Percentiles rank a stretch among this genome's conserved stretches.
Evolutionary conservation across 64 coral and sea anemone species (phyloP).

Genomic region (Trachythela sp.): DNA sequence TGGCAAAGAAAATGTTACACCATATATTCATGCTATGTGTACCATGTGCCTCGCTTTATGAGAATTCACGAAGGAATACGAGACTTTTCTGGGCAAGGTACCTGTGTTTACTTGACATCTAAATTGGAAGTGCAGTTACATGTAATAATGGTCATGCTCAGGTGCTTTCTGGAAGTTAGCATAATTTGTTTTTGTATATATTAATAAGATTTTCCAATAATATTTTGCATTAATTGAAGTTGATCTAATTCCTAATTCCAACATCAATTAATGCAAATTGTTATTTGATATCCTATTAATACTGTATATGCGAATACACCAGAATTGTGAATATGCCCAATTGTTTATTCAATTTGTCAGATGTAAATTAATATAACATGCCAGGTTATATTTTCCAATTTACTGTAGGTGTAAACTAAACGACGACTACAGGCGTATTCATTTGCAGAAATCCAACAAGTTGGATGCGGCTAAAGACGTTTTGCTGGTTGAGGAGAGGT

Average conservation of each 20-base stretch:
- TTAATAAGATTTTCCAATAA: not conserved
- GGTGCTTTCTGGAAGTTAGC: not conserved
- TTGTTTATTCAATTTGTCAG: not conserved
- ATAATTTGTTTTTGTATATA: not conserved
- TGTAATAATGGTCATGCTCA: not conserved
- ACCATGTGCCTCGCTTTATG: slow-evolving; percentile 57
- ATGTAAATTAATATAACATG: not conserved
- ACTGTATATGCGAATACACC: too few relatives aligned
- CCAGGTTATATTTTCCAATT: not conserved
- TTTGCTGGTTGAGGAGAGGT: slow-evolving; percentile 6
- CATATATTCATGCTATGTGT: slow-evolving; percentile 45
- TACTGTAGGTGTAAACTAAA: slow-evolving; percentile 36
- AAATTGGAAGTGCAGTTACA: too few relatives aligned
- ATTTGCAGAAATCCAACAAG: slow-evolving; percentile 24
- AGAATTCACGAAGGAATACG: slow-evolving; percentile 36
- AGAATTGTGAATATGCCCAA: too few relatives aligned
- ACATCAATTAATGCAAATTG: too few relatives aligned
- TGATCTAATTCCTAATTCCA: too few relatives aligned
- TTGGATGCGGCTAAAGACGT: slow-evolving; percentile 51
- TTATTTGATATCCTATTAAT: too few relatives aligned
- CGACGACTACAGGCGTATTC: slow-evolving; percentile 31
- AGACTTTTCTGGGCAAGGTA: slow-evolving; percentile 30
- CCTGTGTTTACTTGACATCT: too few relatives aligned
- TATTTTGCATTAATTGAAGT: too few relatives aligned
- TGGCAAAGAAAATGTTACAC: slow-evolving; percentile 24